Evolutionary conservation across 1,140 invertebrate genomes (phyloP), one percentile per base, ranked within the genome.

Genomic region (Trigoniulus corallinus): DNA sequence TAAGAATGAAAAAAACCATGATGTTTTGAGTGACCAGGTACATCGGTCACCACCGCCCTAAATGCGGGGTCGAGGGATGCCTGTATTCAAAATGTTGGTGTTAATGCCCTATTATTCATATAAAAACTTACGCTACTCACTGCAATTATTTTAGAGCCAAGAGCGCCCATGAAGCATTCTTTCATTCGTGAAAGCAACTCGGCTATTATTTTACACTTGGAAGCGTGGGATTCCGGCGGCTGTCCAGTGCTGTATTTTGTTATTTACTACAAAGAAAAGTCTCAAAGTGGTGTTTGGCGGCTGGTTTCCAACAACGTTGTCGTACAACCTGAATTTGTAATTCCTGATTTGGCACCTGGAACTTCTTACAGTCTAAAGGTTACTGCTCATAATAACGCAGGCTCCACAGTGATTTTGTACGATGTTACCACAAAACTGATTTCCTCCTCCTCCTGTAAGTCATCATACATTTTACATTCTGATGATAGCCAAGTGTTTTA

Each of bases 391-490:
- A 96, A 94, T 62, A 92, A 93, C 61, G 91, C 89, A 48, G 92
- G 91, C 39, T 91, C 89, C 57, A 87, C 88, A 22, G 87, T 92
- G 27, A 85, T 85, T 43, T 83, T 93, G 75, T 86, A 91, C 61
- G 86, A 89, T 71, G 94, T 95, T 66, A 88, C 87, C n/a, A 96
- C 93, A 15, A n/a, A n/a, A n/a, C n/a, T n/a, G n/a, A n/a, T n/a
- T n/a, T n/a, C n/a, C 74, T 96, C 7, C 94, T 89, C 21, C 78
- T 88, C 53, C 87, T 84, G 58, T 92, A 91, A 78, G 85, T 86
- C 89, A 75, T 72, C 64, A 39, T 12, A n/a, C 10, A 39, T 12
- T 10, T 10, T 39, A n/a, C 34, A n/a, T 44, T 44, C 7, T 44
- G 10, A 13, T 21, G 42, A 44, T 44, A 44, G 42, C 12, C 42